phyloP scores from a whole-genome alignment of 2,113 vertebrate species.

The Laticauda colubrina region DNA sequence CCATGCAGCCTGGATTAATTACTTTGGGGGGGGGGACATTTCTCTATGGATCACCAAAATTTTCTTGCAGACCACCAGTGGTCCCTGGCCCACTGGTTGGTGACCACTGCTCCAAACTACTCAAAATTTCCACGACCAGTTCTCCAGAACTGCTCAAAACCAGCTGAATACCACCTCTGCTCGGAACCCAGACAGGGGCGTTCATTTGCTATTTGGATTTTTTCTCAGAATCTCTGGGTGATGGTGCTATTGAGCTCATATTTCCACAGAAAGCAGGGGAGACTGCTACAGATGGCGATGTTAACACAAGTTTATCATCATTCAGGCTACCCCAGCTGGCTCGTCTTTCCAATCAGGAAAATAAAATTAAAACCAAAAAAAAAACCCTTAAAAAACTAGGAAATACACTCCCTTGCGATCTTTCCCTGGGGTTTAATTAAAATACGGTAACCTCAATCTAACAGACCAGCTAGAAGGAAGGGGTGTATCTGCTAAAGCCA shows the following conservation, averaged over 20 bases:
- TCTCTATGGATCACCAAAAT: too few species aligned
- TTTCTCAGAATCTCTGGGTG: neutral
- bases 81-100: too few species aligned
- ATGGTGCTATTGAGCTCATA: neutral
- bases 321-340: neutral
- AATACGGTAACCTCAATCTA: neutral
- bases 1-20: too few species aligned
- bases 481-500: neutral
- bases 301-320: neutral
- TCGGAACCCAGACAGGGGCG: too few species aligned
- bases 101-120: too few species aligned
- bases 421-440: neutral
- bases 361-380: neutral
- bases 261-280: neutral
- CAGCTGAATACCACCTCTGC: too few species aligned
- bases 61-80: too few species aligned
- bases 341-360: neutral
- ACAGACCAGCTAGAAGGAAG: neutral
- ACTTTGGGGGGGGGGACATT: too few species aligned
- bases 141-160: too few species aligned
- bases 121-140: too few species aligned
- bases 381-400: neutral
- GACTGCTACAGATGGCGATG: neutral
- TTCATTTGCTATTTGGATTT: neutral
- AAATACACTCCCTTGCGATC: neutral